Base-by-base conservation (phyloP, 1,140 invertebrate species). In the Caenorhabditis briggsae region DNA sequence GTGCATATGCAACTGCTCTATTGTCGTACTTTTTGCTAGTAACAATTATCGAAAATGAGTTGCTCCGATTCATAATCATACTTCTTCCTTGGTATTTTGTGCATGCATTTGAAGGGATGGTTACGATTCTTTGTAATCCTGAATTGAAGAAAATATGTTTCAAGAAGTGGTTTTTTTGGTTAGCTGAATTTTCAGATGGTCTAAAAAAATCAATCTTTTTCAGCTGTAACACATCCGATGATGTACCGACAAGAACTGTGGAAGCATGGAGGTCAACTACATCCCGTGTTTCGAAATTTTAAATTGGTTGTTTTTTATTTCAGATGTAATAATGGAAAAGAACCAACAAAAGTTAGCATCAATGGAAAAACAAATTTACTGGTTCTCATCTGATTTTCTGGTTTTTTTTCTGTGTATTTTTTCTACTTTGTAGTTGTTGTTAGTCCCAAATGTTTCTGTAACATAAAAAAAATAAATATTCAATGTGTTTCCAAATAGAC, bases 51-150 rank as follows among this genome's bases (percentile, higher is more conserved):
- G 64, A 70, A 46, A 70, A 46, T 46, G 64, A 70, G 6, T 7
- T 70, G 1, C 33, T 70, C 16, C 64, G 64, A 16, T 70, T 70
- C 46, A 0, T 70, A 5, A 70, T 70, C 16, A 43, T 70, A 43
- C 41, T 70, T 16, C 64, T 70, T 46, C 64, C 64, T 9, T 70
- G 64, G 64, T 70, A 43, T 46, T 70, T 70, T 46, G 11, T 70
- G 1, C 64, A 70, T 70, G 64, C 64, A 0, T 70, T 70, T 41
- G 64, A 70, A 46, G 64, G 64, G 18, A 70, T 70, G 64, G 64
- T 70, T 14, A 70, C 64, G 5, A 70, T 70, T 18, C 33, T 70
- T 12, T 70, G 64, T 46, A 70, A 70, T 46, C 41, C 64, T 6
- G 64, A 70, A 43, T 41, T 70, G 12, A 70, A 70, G 18, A 70